Evolutionary conservation across 2,113 vertebrate genomes (phyloP).

Genomic region (Oryzias woworae): DNA sequence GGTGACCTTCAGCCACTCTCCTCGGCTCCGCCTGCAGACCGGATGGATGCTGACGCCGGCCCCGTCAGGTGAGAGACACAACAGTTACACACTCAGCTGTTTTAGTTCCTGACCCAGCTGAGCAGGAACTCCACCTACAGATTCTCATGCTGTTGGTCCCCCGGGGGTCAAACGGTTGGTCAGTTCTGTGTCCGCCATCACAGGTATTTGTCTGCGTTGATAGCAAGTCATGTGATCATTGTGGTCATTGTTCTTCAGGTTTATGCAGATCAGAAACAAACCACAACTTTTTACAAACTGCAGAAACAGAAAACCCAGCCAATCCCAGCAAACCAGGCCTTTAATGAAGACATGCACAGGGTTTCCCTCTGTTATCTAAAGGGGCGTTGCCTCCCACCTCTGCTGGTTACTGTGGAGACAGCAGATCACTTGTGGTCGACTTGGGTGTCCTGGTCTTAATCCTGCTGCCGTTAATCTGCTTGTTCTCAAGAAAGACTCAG

Average conservation of each 20-base stretch:
- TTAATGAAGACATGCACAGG: slow-evolving; percentile 22
- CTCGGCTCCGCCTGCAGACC: not conserved
- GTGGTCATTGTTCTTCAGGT: too few relatives aligned
- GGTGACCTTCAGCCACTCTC: slow-evolving; percentile 1
- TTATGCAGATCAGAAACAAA: too few relatives aligned
- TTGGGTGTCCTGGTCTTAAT: slow-evolving; percentile 72
- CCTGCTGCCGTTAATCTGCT: slow-evolving; percentile 70
- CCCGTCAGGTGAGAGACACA: too few relatives aligned
- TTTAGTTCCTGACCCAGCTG: too few relatives aligned
- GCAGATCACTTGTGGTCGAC: slow-evolving; percentile 64
- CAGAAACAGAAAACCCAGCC: not conserved
- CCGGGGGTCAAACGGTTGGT: too few relatives aligned
- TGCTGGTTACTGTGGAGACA: slow-evolving; percentile 66
- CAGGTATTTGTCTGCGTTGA: too few relatives aligned
- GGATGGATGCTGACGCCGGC: not conserved
- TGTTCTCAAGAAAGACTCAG: slow-evolving; percentile 64
- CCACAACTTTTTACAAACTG: not conserved
- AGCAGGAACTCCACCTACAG: too few relatives aligned
- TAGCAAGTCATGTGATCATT: too few relatives aligned
- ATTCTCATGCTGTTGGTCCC: too few relatives aligned
- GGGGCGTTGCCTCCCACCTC: not conserved
- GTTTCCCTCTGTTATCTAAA: slow-evolving; percentile 3
- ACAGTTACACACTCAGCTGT: too few relatives aligned
- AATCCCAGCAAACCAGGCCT: not conserved
- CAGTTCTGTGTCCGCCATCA: too few relatives aligned